These are phyloP conservation scores for Drosophila mettleri DNA, from an alignment of 2,888 invertebrate species.

Conservation along the genomic window DNA sequence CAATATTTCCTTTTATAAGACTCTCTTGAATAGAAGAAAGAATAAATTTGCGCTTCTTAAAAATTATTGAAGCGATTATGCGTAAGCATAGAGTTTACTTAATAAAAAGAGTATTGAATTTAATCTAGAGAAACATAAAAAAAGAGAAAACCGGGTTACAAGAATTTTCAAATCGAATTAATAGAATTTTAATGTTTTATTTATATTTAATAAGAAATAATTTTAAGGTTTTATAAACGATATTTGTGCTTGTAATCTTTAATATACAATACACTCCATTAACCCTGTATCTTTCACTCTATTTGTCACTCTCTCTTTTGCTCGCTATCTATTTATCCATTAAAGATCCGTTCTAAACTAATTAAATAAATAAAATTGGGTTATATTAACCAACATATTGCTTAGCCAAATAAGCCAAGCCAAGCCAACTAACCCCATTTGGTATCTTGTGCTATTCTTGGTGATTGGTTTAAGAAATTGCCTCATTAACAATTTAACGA, in stretches of 20 bases:
- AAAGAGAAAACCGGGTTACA: too few relatives aligned
- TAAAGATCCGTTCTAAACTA: neutral
- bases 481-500: slow-evolving; percentile 76
- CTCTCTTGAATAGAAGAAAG: neutral
- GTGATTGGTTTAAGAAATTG: slow-evolving; percentile 63
- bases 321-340: neutral
- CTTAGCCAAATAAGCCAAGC: neutral
- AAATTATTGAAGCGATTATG: too few relatives aligned
- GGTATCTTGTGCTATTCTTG: slow-evolving; percentile 24
- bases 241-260: too few relatives aligned
- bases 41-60: neutral
- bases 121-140: too few relatives aligned
- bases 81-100: too few relatives aligned
- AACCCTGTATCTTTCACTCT: neutral
- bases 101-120: too few relatives aligned
- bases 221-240: too few relatives aligned
- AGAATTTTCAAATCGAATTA: too few relatives aligned
- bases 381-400: slow-evolving; percentile 1
- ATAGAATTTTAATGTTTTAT: too few relatives aligned
- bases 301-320: neutral
- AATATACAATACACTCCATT: too few relatives aligned
- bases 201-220: too few relatives aligned
- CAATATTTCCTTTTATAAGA: neutral
- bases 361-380: neutral
- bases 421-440: slow-evolving; percentile 1